Evolutionary conservation across 2,797 vertebrate genomes (phyloP).

Genomic region (Falco novaeseelandiae): DNA sequence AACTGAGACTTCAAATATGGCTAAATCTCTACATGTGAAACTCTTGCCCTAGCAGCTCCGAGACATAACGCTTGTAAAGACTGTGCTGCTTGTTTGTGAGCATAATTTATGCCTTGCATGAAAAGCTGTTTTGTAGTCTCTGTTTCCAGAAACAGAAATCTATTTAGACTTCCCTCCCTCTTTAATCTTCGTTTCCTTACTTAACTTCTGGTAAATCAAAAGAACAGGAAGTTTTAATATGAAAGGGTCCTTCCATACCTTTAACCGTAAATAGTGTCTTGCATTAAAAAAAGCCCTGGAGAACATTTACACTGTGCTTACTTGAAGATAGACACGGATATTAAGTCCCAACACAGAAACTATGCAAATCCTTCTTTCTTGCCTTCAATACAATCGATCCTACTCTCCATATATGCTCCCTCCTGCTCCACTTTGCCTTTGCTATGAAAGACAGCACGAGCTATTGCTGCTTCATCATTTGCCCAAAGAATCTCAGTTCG

Average conservation of each 20-base stretch:
- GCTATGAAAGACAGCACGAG: neutral
- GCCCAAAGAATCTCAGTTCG: neutral
- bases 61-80: conserved; percentile 7
- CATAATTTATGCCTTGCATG: conserved; percentile 26
- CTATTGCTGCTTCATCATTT: neutral
- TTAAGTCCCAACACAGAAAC: neutral
- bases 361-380: conserved; percentile 17
- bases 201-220: conserved; percentile 49
- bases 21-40: neutral
- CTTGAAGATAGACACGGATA: neutral
- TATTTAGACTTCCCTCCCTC: conserved; percentile 40
- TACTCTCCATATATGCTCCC: neutral
- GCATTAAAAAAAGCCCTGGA: neutral
- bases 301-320: conserved; percentile 5
- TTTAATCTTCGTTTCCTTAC: conserved; percentile 56
- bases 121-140: conserved; percentile 60
- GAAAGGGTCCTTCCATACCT: conserved; percentile 45
- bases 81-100: conserved; percentile 6
- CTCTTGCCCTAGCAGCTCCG: neutral
- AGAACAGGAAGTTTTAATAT: conserved; percentile 50
- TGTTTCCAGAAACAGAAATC: conserved; percentile 38
- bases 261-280: neutral
- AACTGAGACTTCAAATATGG: neutral
- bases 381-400: neutral
- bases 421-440: neutral